Conservation (phyloP, 2,888 invertebrate species). For the Nephrocerus scutellatus region DNA sequence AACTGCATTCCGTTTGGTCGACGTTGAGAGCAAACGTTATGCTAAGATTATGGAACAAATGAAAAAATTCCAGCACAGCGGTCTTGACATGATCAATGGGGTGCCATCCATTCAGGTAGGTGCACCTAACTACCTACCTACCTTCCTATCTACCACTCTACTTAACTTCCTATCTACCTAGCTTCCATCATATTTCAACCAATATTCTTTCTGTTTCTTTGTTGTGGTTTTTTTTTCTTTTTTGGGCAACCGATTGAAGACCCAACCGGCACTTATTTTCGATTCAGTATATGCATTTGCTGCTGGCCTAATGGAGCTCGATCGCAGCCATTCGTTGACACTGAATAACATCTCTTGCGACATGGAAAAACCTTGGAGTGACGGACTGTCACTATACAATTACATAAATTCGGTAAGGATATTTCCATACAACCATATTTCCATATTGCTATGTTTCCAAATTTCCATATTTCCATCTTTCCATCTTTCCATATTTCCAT, state of each 20-base stretch:
- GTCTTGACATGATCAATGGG: constrained; percentile 62
- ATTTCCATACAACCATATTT: background rate
- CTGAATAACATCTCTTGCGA: constrained; percentile 78
- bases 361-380: constrained; percentile 67
- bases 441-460: background rate
- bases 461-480: too few relatives aligned
- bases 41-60: constrained; percentile 71
- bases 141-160: too few relatives aligned
- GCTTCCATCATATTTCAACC: background rate
- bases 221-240: constrained; percentile 5
- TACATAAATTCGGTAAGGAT: constrained; percentile 62
- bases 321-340: constrained; percentile 60
- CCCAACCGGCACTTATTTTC: constrained; percentile 77
- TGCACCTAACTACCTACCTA: too few relatives aligned
- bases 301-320: constrained; percentile 66
- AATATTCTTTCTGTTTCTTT: background rate
- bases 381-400: constrained; percentile 68
- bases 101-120: constrained; percentile 60
- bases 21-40: constrained; percentile 68
- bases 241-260: constrained; percentile 49
- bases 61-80: constrained; percentile 82
- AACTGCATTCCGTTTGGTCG: constrained; percentile 86
- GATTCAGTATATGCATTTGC: constrained; percentile 81
- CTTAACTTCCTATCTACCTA: too few relatives aligned
- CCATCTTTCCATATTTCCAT: too few relatives aligned